Conservation (phyloP, 2,888 invertebrate species). For the Neoscelio sp. region DNA sequence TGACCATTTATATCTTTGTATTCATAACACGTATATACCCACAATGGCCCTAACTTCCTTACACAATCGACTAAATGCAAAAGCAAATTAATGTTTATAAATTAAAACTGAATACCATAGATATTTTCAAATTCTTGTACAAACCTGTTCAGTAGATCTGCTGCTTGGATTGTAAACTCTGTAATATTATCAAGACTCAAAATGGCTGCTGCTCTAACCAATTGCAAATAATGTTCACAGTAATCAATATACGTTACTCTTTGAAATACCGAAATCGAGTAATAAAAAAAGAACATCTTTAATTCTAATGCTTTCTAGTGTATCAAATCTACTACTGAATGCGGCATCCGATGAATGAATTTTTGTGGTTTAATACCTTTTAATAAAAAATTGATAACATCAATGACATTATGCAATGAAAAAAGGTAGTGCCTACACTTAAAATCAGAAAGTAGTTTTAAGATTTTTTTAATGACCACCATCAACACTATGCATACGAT, state of each 20-base stretch:
- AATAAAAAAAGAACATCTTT: slow-evolving; percentile 49
- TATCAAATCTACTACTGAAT: slow-evolving; percentile 37
- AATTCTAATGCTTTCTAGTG: slow-evolving; percentile 65
- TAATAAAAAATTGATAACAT: slow-evolving; percentile 53
- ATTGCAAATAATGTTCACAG: slow-evolving; percentile 40
- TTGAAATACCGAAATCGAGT: slow-evolving; percentile 43
- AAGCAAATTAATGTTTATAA: slow-evolving; percentile 52
- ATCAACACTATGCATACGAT: slow-evolving; percentile 65
- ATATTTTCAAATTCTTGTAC: slow-evolving; percentile 50
- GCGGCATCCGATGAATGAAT: slow-evolving; percentile 63
- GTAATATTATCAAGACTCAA: slow-evolving; percentile 37
- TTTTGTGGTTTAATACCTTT: slow-evolving; percentile 58
- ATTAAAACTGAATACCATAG: slow-evolving; percentile 36
- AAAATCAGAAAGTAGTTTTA: slow-evolving; percentile 47
- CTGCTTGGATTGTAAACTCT: neutral
- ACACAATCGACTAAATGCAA: slow-evolving; percentile 53
- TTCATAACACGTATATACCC: slow-evolving; percentile 55
- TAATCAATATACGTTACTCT: slow-evolving; percentile 40
- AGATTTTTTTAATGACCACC: slow-evolving; percentile 58
- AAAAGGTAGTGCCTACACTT: slow-evolving; percentile 27
- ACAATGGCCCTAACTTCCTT: slow-evolving; percentile 47
- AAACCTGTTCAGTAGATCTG: slow-evolving; percentile 29
- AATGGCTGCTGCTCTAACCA: slow-evolving; percentile 33
- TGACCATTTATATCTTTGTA: slow-evolving; percentile 56
- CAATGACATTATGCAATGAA: slow-evolving; percentile 44